Percentiles rank a stretch among this genome's conserved stretches.
phyloP scores from a whole-genome alignment of 2,113 vertebrate genomes.

The Lynx canadensis region DNA sequence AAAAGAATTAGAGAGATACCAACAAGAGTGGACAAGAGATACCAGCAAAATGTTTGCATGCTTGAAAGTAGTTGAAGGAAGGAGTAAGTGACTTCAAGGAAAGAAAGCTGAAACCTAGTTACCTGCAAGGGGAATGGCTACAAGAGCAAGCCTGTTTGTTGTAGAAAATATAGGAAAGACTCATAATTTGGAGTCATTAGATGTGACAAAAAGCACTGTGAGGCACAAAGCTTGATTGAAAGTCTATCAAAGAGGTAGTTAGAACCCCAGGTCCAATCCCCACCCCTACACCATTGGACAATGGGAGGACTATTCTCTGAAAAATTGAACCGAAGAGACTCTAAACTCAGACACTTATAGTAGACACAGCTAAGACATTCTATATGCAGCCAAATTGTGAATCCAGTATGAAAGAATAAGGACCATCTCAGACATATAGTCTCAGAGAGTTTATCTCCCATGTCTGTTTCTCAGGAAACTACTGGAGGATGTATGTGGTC shows the following conservation, averaged over 20 bases:
- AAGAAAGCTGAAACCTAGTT: background rate
- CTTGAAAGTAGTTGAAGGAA: background rate
- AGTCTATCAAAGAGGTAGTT: background rate
- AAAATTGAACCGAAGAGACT: slow-evolving; percentile 34
- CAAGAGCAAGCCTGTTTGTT: background rate
- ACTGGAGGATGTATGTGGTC: background rate
- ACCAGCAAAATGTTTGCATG: background rate
- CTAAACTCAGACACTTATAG: slow-evolving; percentile 21
- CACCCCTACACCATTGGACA: background rate
- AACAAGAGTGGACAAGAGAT: background rate
- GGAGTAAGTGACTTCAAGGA: background rate
- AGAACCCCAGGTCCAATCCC: background rate
- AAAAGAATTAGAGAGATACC: background rate
- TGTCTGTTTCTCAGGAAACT: slow-evolving; percentile 25
- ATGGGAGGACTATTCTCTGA: background rate
- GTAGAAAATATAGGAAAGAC: slow-evolving; percentile 15
- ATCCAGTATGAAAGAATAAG: slow-evolving; percentile 4
- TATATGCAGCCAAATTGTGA: background rate
- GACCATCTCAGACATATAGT: background rate
- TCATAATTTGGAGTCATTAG: background rate
- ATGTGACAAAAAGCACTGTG: background rate
- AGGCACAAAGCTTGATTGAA: background rate
- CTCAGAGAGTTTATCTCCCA: background rate
- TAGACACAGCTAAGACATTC: background rate
- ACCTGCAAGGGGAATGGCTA: background rate